Conservation (phyloP, 53 echinoderm and acorn worm species). For the Zoroaster sp. region DNA sequence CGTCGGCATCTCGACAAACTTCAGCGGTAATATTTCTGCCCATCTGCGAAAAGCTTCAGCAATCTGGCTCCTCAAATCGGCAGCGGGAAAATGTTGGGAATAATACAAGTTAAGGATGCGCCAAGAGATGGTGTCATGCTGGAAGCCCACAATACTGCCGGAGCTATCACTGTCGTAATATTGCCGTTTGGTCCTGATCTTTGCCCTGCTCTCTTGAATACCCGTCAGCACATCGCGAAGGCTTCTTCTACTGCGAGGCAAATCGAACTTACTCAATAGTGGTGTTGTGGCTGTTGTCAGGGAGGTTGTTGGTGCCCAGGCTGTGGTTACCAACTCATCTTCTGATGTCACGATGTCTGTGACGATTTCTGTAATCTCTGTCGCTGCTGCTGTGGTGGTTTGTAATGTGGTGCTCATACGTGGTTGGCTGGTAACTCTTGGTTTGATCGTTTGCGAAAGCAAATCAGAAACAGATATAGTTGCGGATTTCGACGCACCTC, state of each 20-base stretch:
- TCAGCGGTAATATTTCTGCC: slow-evolving; percentile 82
- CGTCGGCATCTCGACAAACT: slow-evolving; percentile 60
- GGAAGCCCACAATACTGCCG: neutral
- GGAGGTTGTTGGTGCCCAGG: neutral
- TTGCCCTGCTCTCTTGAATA: neutral
- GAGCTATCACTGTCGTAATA: neutral
- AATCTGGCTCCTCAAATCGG: slow-evolving; percentile 41
- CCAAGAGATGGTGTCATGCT: slow-evolving; percentile 57
- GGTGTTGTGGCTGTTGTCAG: neutral
- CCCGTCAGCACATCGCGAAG: neutral
- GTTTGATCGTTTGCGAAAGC: neutral
- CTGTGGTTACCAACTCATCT: slow-evolving; percentile 11
- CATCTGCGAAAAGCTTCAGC: slow-evolving; percentile 78
- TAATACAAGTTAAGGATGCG: slow-evolving; percentile 59
- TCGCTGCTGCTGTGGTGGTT: neutral
- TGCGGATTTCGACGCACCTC: neutral
- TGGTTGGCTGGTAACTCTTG: neutral
- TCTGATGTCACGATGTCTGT: slow-evolving; percentile 49
- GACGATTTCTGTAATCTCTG: slow-evolving; percentile 18
- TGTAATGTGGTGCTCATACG: neutral
- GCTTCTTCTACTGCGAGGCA: neutral
- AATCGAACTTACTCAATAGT: neutral
- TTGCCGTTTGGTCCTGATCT: neutral
- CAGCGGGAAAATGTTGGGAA: slow-evolving; percentile 35
- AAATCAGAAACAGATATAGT: neutral